Percentiles rank a stretch among this genome's conserved stretches.
Conservation (phyloP, 2,113 vertebrate genomes). For the Prietella phreatophila region DNA sequence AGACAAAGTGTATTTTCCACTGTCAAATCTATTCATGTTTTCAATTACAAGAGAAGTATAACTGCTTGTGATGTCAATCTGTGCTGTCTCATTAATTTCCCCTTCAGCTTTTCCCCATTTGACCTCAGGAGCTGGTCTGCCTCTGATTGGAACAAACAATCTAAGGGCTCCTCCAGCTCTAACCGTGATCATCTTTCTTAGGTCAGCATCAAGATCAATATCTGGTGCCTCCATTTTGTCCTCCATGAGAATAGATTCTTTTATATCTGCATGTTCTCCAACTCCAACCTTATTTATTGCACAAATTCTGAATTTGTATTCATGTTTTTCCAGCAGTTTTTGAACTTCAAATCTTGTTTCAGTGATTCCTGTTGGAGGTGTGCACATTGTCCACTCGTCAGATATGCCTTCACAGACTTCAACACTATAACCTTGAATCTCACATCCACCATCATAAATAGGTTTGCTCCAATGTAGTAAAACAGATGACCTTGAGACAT, state of each 20-base stretch:
- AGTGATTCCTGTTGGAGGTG: slow-evolving; percentile 86
- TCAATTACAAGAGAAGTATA: slow-evolving; percentile 95
- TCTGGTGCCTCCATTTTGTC: slow-evolving; percentile 95
- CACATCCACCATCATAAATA: slow-evolving; percentile 96
- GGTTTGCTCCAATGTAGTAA: slow-evolving; percentile 94
- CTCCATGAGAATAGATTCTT: slow-evolving; percentile 83
- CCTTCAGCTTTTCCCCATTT: slow-evolving; percentile 94
- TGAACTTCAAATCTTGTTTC: slow-evolving; percentile 84
- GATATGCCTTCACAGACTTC: slow-evolving; percentile 83
- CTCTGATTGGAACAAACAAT: slow-evolving; percentile 92
- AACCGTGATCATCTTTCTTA: slow-evolving; percentile 94
- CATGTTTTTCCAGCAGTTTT: slow-evolving; percentile 90
- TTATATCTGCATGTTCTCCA: slow-evolving; percentile 90
- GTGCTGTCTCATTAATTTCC: slow-evolving; percentile 88
- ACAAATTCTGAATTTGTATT: slow-evolving; percentile 95
- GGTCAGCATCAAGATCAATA: slow-evolving; percentile 90
- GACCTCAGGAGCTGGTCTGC: slow-evolving; percentile 91
- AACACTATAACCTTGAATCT: slow-evolving; percentile 95
- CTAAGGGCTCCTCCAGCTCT: slow-evolving; percentile 89
- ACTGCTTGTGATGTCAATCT: slow-evolving; percentile 88
- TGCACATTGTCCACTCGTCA: slow-evolving; percentile 93
- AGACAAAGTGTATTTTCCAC: slow-evolving; percentile 90
- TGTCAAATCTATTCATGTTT: slow-evolving; percentile 92
- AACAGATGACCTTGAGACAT: slow-evolving; percentile 88
- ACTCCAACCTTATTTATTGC: slow-evolving; percentile 94